A percentile compares a stretch with the other conserved stretches of the same genome.
These are phyloP conservation scores for Cettia cetti DNA, from an alignment of 2,113 vertebrate species.

Conservation along the genomic window DNA sequence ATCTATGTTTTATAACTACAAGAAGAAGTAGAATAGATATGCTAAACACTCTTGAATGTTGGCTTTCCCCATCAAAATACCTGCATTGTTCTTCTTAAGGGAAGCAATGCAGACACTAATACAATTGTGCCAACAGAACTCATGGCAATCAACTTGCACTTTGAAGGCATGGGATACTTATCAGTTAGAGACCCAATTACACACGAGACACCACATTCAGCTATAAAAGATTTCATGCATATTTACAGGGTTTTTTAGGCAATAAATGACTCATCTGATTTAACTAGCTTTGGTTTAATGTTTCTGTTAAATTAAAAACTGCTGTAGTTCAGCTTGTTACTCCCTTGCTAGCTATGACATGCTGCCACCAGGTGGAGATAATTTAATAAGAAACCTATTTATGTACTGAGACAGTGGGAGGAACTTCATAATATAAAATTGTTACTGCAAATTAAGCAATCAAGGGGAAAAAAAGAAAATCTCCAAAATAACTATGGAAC, in stretches of 20 bases:
- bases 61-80: neutral
- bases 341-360: slow-evolving; percentile 33
- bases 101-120: neutral
- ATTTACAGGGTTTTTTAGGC: neutral
- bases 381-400: neutral
- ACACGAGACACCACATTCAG: neutral
- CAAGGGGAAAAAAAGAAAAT: neutral
- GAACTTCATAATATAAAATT: neutral
- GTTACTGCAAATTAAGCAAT: neutral
- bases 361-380: slow-evolving; percentile 63
- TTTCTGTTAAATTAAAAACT: neutral
- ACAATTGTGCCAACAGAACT: neutral
- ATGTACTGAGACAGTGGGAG: neutral
- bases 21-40: neutral
- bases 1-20: neutral
- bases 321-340: neutral
- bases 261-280: neutral
- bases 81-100: neutral
- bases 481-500: neutral
- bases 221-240: neutral
- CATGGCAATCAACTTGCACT: neutral
- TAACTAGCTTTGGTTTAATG: neutral
- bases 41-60: neutral
- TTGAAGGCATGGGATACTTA: neutral
- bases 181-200: neutral